These are phyloP conservation scores for Sarcophaga subvicina DNA, from an alignment of 2,888 invertebrate genomes.

Conservation along the genomic window DNA sequence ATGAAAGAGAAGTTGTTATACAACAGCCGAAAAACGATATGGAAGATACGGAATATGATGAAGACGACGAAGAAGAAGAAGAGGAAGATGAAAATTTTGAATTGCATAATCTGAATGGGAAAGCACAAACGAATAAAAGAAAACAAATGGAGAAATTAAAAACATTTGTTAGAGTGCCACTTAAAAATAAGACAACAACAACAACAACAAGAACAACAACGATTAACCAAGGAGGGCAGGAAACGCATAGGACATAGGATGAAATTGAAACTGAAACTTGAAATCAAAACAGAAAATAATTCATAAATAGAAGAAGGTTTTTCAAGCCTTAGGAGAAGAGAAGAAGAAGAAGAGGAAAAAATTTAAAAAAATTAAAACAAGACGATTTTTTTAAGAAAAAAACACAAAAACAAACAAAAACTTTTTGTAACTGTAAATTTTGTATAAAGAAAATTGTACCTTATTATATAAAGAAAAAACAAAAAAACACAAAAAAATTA, in stretches of 20 bases:
- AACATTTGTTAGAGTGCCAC: conserved; percentile 57
- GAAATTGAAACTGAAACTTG: not conserved
- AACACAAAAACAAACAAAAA: conserved; percentile 1
- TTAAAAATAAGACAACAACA: conserved; percentile 32
- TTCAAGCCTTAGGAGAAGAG: conserved; percentile 30
- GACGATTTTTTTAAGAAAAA: conserved; percentile 17
- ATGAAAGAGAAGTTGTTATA: conserved; percentile 44
- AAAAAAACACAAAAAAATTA: conserved; percentile 20
- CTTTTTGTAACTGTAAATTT: conserved; percentile 66
- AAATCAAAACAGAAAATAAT: not conserved
- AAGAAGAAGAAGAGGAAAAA: not conserved
- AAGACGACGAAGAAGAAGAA: conserved; percentile 32
- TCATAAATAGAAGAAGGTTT: conserved; percentile 10
- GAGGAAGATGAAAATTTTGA: conserved; percentile 54
- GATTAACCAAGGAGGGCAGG: not conserved
- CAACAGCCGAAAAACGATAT: not conserved
- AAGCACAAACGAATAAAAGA: not conserved
- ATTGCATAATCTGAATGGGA: conserved; percentile 35
- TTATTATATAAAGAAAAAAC: conserved; percentile 61
- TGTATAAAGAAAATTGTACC: conserved; percentile 69
- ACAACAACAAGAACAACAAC: not conserved
- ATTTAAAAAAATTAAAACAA: conserved; percentile 30
- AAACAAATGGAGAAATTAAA: conserved; percentile 40
- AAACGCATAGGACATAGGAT: conserved; percentile 61
- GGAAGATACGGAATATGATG: conserved; percentile 2